Base-by-base conservation (phyloP, 2,888 invertebrate species). In the Formica aserva region DNA sequence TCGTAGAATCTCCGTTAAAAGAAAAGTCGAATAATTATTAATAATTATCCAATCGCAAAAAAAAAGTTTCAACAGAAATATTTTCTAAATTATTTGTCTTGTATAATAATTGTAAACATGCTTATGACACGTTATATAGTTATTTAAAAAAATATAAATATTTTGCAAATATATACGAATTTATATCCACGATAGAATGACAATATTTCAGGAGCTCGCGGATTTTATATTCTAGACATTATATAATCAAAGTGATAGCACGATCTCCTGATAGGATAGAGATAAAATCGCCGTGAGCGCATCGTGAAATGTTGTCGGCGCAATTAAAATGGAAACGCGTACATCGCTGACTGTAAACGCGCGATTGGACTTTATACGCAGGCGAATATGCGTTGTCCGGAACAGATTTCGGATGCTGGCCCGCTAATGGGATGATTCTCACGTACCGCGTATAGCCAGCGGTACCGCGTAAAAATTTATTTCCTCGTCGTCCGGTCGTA, bases 291-390 rank as follows among this genome's bases (percentile, higher is more conserved):
- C 62, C 35, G 65, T 32, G 83, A 78, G 72, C 72, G 78, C 29
- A 78, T 78, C 52, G 78, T 74, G 48, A 78, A 85, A 85, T 69
- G 83, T 80, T 72, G 78, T 83, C 69, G 78, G 62, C 26, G 78
- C 83, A 83, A 85, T 85, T 85, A 85, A 83, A 83, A 82, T 75
- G 74, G 76, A 78, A 83, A 83, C 83, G 85, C 72, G 83, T 55
- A 80, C 72, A 35, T 71, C 60, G 52, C 8, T 35, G 60, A 60
- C 35, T 18, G 45, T 80, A 62, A 80, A 80, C 60, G 72, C 52
- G 22, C 62, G 76, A 81, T 60, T 26, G 77, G 48, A 69, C 45
- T 83, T 78, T 66, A 26, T 26, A 45, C 66, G 48, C 55, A 35
- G 48, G 32, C 57, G 60, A 48, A 57, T 32, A 45, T 66, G 80